These are phyloP conservation scores for Sebastes variabilis DNA, from an alignment of 2,797 vertebrate species.

Conservation along the genomic window DNA sequence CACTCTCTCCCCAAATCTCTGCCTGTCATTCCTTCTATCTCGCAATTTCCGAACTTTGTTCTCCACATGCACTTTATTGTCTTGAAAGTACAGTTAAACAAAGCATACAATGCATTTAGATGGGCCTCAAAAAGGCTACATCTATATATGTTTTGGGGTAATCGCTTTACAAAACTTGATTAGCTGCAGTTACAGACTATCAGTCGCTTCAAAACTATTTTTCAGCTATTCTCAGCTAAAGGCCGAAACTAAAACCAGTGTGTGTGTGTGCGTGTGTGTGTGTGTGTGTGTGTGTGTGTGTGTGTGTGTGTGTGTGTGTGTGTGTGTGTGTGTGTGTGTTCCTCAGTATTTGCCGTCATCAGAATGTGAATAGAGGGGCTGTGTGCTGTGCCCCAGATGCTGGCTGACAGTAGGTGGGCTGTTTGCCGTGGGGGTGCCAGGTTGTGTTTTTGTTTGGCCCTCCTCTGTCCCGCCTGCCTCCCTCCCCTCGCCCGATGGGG, in stretches of 20 bases:
- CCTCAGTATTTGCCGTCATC: slow-evolving; percentile 59
- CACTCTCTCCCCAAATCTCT: slow-evolving; percentile 45
- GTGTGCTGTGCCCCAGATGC: slow-evolving; percentile 75
- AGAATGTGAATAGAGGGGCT: slow-evolving; percentile 70
- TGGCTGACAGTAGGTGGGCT: slow-evolving; percentile 76
- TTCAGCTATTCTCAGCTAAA: background rate
- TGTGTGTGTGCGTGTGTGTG: background rate
- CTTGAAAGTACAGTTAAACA: slow-evolving; percentile 15
- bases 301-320: slow-evolving; percentile 1
- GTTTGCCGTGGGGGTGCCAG: slow-evolving; percentile 78
- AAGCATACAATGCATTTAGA: slow-evolving; percentile 11
- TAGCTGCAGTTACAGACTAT: background rate
- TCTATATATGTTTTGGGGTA: background rate
- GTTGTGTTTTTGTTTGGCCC: slow-evolving; percentile 82
- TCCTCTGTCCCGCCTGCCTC: slow-evolving; percentile 73
- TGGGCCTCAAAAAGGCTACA: background rate
- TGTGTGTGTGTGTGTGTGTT: slow-evolving; percentile 35
- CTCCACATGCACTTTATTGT: slow-evolving; percentile 25
- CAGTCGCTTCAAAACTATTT: background rate
- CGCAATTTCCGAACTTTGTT: slow-evolving; percentile 46
- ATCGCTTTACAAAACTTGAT: background rate
- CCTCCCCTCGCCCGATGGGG: slow-evolving; percentile 62
- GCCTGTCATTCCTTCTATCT: slow-evolving; percentile 34
- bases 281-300: background rate
- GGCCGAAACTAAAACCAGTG: background rate